Base-by-base conservation (phyloP, 2,113 vertebrate species). In the Thunnus maccoyii region DNA sequence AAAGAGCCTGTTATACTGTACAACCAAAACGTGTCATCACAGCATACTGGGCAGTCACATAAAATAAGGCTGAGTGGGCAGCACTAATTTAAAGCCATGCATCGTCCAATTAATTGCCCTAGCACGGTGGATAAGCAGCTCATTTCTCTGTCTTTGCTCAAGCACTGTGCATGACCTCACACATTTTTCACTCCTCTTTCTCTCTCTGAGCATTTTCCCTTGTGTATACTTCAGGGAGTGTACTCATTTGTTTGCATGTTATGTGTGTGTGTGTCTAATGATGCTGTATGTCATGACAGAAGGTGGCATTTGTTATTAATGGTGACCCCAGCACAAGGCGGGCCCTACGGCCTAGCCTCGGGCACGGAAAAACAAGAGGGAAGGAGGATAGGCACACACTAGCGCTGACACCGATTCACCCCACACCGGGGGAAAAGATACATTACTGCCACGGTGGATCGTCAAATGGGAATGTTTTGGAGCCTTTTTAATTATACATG, bases 231-330 rank as follows among this genome's bases (percentile, higher is more conserved):
- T 46, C 5, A 22, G 20, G 56, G 69, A 75, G 64, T 72, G 54
- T 25, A 32, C 41, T 71, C 52, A 25, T 82, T 82, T 85, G 66
- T 82, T 67, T 82, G 75, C 83, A 54, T 80, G 73, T 56, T 57
- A n/a, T 56, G 64, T 61, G 50, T 58, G 44, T 61, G 85, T 70
- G 63, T 60, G 63, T 80, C 62, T 87, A 83, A 88, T 72, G 76
- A 79, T 56, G 83, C 93, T 84, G 74, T 55, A 82, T 92, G 93
- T 84, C 85, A 90, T 80, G 77, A 89, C 94, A 94, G 94, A 94
- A 80, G 91, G 94, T 91, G 90, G 81, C 91, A 94, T 95, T 92
- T 94, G 87, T 92, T 95, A 95, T 95, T 95, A 92, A 95, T 91
- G 81, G 83, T 90, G 93, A 93, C 93, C 92, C 90, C 66, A 67